Percentiles rank a stretch among this genome's conserved stretches.
These are phyloP conservation scores for Novumbra hubbsi DNA, from an alignment of 2,797 vertebrate genomes.

Conservation along the genomic window DNA sequence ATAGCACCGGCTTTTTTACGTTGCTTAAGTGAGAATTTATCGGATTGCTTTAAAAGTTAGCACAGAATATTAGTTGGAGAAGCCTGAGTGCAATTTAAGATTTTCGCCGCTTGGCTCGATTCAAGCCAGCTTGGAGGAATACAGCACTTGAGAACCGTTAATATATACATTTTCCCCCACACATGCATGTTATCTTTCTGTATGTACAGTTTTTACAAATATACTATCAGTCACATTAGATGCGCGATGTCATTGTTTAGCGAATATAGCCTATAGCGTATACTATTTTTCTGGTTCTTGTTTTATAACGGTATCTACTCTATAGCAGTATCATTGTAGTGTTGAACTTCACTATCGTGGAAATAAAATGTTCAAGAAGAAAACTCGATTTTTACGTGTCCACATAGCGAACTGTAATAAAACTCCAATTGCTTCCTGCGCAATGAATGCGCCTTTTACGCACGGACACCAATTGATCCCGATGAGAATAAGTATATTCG, in stretches of 20 bases:
- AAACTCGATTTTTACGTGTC: neutral
- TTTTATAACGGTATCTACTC: too few relatives aligned
- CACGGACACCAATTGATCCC: neutral
- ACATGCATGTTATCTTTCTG: slow-evolving; percentile 43
- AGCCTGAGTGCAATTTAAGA: slow-evolving; percentile 36
- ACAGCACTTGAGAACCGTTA: slow-evolving; percentile 48
- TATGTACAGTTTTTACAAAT: slow-evolving; percentile 12
- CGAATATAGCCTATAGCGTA: neutral
- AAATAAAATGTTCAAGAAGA: neutral
- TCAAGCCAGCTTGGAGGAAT: slow-evolving; percentile 41
- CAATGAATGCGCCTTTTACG: neutral
- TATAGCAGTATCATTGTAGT: neutral
- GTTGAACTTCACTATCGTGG: neutral
- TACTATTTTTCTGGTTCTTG: neutral
- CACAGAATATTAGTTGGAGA: slow-evolving; percentile 58
- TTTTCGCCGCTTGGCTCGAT: slow-evolving; percentile 37
- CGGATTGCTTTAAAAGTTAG: slow-evolving; percentile 20
- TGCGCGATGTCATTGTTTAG: slow-evolving; percentile 6
- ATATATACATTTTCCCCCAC: slow-evolving; percentile 32
- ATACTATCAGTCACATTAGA: neutral
- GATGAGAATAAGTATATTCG: neutral
- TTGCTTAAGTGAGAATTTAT: slow-evolving; percentile 23
- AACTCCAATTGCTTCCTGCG: neutral
- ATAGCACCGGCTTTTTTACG: too few relatives aligned
- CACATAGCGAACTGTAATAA: neutral